A percentile compares a stretch with the other conserved stretches of the same genome.
These are phyloP conservation scores for Agrotis ipsilon DNA, from an alignment of 2,888 invertebrate species.

Conservation along the genomic window DNA sequence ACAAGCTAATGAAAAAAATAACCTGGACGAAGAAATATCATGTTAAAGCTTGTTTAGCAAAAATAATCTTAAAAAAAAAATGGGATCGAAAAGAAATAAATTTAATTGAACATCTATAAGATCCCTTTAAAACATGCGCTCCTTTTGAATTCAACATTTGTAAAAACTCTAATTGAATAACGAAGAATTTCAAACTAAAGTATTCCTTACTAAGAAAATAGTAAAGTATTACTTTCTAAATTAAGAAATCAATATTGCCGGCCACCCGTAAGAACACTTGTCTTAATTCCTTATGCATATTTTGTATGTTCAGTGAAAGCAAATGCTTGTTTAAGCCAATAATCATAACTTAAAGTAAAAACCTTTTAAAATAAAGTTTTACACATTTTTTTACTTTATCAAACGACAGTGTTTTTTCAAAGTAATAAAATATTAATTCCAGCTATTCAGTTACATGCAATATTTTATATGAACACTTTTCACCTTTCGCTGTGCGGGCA, in stretches of 20 bases:
- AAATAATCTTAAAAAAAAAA: not conserved
- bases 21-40: not conserved
- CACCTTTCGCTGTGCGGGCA: conserved; percentile 51
- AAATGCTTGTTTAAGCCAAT: conserved; percentile 7
- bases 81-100: not conserved
- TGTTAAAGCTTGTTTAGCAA: not conserved
- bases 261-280: conserved; percentile 11
- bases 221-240: too few species aligned
- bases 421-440: conserved; percentile 53
- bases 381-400: conserved; percentile 20
- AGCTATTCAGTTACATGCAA: conserved; percentile 36
- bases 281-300: not conserved
- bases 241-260: not conserved
- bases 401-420: conserved; percentile 33
- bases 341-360: conserved; percentile 23
- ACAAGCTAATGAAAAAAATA: too few species aligned
- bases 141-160: not conserved
- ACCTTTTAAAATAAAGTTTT: conserved; percentile 15
- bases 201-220: too few species aligned
- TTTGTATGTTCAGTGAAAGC: conserved; percentile 21
- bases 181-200: not conserved
- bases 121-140: not conserved
- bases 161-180: too few species aligned
- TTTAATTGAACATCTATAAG: too few species aligned
- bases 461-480: conserved; percentile 41